Evolutionary conservation across 2,888 invertebrate species (phyloP).

Genomic region (Hydrotaea diabolus): DNA sequence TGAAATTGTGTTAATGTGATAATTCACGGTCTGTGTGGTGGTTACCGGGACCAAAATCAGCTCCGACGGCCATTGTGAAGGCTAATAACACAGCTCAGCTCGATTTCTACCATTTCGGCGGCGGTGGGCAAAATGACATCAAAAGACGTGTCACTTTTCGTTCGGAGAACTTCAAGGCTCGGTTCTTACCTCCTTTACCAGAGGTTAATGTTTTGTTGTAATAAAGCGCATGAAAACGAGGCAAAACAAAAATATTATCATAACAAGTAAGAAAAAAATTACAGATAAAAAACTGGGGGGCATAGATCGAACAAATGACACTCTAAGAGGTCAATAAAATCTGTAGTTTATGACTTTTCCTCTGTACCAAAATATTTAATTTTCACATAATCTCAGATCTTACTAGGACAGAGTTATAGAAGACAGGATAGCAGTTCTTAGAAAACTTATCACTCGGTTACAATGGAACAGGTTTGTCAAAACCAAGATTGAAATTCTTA

Average conservation of each 20-base stretch:
- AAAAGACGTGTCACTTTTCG: background rate
- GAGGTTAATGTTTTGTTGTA: constrained; percentile 49
- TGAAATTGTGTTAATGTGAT: constrained; percentile 59
- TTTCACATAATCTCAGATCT: too few species aligned
- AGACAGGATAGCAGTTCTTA: too few species aligned
- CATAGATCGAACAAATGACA: background rate
- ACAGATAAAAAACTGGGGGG: background rate
- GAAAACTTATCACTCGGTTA: too few species aligned
- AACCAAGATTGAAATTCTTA: too few species aligned
- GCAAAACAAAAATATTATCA: constrained; percentile 13
- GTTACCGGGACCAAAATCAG: too few species aligned
- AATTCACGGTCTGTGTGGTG: background rate
- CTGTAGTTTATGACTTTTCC: background rate
- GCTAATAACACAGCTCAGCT: background rate
- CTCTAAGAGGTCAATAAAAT: constrained; percentile 17
- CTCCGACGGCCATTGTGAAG: background rate
- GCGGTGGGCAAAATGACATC: background rate
- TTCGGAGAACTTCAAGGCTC: background rate
- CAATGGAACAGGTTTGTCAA: too few species aligned
- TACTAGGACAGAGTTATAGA: too few species aligned
- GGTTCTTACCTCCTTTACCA: background rate
- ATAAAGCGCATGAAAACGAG: background rate
- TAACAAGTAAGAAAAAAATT: constrained; percentile 14
- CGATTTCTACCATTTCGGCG: background rate
- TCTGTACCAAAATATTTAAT: too few species aligned